These are phyloP conservation scores for Dolichomitus sp. DNA, from an alignment of 2,888 invertebrate genomes.

Conservation along the genomic window DNA sequence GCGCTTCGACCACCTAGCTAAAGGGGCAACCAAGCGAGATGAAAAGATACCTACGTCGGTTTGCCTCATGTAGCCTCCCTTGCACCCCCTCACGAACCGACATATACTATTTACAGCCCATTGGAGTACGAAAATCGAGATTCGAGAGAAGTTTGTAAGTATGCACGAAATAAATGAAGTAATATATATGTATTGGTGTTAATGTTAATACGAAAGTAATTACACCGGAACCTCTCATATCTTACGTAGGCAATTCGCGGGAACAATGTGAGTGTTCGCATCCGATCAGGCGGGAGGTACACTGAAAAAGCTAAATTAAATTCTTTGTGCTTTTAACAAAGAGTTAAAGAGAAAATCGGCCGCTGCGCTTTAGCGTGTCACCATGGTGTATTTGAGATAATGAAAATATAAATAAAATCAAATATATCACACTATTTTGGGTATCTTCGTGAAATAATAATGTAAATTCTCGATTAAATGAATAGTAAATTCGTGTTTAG, in stretches of 20 bases:
- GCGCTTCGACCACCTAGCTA: conserved; percentile 43
- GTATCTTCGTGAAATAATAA: no score
- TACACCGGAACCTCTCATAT: neutral
- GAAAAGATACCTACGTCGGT: neutral
- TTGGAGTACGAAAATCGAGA: neutral
- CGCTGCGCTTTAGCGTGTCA: no score
- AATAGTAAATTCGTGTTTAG: no score
- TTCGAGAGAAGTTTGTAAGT: neutral
- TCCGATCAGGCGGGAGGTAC: no score
- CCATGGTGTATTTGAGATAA: no score
- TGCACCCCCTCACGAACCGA: neutral
- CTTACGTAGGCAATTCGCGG: neutral
- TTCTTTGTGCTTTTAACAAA: no score
- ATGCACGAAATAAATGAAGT: neutral
- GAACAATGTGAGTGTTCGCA: no score
- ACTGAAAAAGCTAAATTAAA: no score
- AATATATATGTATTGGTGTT: neutral
- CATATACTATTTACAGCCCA: neutral
- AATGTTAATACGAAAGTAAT: neutral
- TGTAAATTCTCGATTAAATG: no score
- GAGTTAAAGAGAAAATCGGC: no score
- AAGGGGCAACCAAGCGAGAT: conserved; percentile 5
- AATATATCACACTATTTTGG: no score
- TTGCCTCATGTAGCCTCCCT: neutral
- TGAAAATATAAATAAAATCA: no score